A percentile compares a stretch with the other conserved stretches of the same genome.
phyloP scores from a whole-genome alignment of 2,113 vertebrate genomes.

The Glaucomys volans region DNA sequence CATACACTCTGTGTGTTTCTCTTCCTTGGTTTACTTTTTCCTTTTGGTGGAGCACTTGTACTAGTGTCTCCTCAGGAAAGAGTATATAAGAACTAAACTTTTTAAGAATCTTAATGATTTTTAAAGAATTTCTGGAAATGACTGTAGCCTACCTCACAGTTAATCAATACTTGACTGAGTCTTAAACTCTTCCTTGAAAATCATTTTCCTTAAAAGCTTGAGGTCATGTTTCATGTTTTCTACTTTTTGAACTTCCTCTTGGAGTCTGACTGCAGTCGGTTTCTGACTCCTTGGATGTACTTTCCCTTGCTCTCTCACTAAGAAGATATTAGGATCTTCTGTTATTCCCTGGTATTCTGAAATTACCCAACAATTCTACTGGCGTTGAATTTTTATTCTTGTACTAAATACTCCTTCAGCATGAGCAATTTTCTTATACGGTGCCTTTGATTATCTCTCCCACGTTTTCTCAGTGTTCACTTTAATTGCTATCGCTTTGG shows the following conservation, averaged over 20 bases:
- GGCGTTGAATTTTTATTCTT: slow-evolving; percentile 23
- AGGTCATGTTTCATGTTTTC: slow-evolving; percentile 1
- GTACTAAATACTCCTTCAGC: not conserved
- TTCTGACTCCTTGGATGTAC: not conserved
- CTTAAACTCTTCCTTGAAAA: slow-evolving; percentile 43
- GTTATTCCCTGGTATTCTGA: not conserved
- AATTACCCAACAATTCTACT: not conserved
- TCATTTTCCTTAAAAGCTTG: not conserved
- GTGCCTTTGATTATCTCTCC: not conserved
- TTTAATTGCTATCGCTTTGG: not conserved
- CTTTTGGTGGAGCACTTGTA: not conserved
- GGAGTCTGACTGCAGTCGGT: not conserved
- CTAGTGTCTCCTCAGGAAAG: not conserved
- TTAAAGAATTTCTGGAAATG: not conserved
- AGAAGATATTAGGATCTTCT: not conserved
- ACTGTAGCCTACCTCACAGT: not conserved
- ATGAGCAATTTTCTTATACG: not conserved
- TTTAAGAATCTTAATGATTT: not conserved
- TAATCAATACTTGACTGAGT: not conserved
- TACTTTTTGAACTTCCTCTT: slow-evolving; percentile 12
- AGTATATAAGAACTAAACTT: not conserved
- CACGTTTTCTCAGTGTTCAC: not conserved
- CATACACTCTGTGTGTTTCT: not conserved
- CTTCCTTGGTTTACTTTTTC: not conserved
- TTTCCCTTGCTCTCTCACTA: not conserved